A percentile compares a stretch with the other conserved stretches of the same genome.
These are phyloP conservation scores for Chunga burmeisteri DNA, from an alignment of 2,113 vertebrate genomes.

Conservation along the genomic window DNA sequence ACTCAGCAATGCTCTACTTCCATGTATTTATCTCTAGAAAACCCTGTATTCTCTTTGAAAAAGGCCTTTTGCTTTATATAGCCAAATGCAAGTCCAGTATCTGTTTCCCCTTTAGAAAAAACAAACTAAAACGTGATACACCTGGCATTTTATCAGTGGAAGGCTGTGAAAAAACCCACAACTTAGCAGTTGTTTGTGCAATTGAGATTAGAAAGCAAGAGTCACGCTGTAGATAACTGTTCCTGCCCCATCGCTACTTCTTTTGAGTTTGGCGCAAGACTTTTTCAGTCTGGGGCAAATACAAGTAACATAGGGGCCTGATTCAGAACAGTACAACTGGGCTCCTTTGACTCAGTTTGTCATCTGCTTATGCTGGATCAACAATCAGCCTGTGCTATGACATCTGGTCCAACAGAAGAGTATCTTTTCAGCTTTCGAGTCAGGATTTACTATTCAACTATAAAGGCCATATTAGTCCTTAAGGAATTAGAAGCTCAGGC, in stretches of 20 bases:
- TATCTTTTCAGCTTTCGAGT: neutral
- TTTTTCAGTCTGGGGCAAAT: neutral
- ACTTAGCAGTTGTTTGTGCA: neutral
- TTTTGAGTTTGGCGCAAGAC: neutral
- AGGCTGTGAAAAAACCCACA: neutral
- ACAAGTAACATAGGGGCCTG: neutral
- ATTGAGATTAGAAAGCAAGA: neutral
- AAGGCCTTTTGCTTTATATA: neutral
- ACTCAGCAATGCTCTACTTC: neutral
- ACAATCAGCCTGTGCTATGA: neutral
- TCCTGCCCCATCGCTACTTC: neutral
- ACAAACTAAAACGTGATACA: neutral
- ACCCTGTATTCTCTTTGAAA: neutral
- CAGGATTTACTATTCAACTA: neutral
- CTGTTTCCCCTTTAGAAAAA: neutral
- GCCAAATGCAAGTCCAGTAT: neutral
- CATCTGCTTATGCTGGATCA: neutral
- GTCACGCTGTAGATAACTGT: neutral
- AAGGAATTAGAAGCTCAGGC: neutral
- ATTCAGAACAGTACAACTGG: neutral
- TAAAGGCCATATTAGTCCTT: neutral
- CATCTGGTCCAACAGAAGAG: neutral
- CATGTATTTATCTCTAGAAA: neutral
- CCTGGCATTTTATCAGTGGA: neutral
- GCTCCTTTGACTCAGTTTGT: neutral